Evolutionary conservation across 2,113 vertebrate genomes (phyloP).

Genomic region (Corynorhinus townsendii): DNA sequence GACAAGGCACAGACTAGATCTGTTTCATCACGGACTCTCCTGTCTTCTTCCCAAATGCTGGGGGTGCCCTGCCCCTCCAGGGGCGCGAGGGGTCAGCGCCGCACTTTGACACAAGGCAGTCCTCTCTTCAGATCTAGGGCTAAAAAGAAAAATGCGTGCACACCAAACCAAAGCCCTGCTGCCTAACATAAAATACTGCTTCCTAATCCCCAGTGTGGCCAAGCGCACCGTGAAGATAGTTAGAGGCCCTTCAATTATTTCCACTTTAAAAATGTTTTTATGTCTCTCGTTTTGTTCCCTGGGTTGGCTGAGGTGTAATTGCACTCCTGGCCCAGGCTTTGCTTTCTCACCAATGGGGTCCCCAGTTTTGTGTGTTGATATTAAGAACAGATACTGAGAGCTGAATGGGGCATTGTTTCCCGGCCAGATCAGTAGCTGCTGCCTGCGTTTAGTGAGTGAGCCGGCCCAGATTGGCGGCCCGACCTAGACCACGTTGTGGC

Average conservation of each 20-base stretch:
- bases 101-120: slow-evolving; percentile 48
- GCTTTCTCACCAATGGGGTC: slow-evolving; percentile 46
- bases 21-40: neutral
- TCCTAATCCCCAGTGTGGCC: slow-evolving; percentile 66
- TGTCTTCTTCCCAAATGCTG: neutral
- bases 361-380: slow-evolving; percentile 71
- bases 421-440: slow-evolving; percentile 77
- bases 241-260: slow-evolving; percentile 70
- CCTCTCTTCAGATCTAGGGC: slow-evolving; percentile 41
- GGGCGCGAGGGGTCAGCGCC: neutral
- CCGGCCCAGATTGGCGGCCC: slow-evolving; percentile 46
- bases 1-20: neutral
- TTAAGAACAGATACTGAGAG: slow-evolving; percentile 77
- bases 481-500: slow-evolving; percentile 13
- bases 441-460: slow-evolving; percentile 48
- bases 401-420: slow-evolving; percentile 81
- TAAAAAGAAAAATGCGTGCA: slow-evolving; percentile 34
- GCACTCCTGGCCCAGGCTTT: slow-evolving; percentile 60
- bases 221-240: slow-evolving; percentile 69
- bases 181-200: slow-evolving; percentile 71
- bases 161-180: neutral
- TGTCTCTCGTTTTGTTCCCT: slow-evolving; percentile 66
- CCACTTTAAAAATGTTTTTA: slow-evolving; percentile 67
- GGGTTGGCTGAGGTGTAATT: slow-evolving; percentile 64
- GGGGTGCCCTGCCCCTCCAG: neutral